phyloP scores from a whole-genome alignment of 2,797 vertebrate genomes.

The Graptemys geographica region DNA sequence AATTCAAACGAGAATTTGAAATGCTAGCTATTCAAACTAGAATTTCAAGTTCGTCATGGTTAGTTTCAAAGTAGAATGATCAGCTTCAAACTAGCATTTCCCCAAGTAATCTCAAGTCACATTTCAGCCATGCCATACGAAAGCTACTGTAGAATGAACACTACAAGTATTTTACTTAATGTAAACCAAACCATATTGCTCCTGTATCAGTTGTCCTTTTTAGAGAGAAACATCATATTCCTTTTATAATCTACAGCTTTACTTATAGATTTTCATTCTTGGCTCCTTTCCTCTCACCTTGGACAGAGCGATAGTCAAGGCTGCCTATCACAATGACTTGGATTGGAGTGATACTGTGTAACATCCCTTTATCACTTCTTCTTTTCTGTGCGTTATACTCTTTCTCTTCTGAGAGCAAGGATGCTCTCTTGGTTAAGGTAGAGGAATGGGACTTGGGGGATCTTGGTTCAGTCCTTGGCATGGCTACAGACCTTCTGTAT shows the following conservation, averaged over 20 bases:
- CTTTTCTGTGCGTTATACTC: not conserved
- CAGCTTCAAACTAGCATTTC: not conserved
- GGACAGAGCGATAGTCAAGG: not conserved
- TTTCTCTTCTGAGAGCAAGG: not conserved
- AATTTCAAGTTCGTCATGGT: not conserved
- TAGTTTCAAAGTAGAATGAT: not conserved
- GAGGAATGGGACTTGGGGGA: not conserved
- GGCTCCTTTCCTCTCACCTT: not conserved
- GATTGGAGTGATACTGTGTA: not conserved
- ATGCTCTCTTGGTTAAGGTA: not conserved
- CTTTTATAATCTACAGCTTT: not conserved
- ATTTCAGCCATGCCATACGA: not conserved
- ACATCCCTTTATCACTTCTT: rapidly evolving
- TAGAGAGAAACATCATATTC: not conserved
- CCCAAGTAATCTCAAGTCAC: not conserved
- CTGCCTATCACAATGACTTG: not conserved
- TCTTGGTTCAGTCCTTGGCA: rapidly evolving
- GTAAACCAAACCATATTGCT: not conserved
- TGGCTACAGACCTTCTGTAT: not conserved
- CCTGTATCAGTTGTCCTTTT: not conserved
- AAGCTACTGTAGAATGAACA: not conserved
- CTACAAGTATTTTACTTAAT: not conserved
- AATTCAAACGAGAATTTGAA: not conserved
- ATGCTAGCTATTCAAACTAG: not conserved
- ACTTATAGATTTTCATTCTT: not conserved